Conservation (phyloP, 2,113 vertebrate species). For the Taxidea taxus region DNA sequence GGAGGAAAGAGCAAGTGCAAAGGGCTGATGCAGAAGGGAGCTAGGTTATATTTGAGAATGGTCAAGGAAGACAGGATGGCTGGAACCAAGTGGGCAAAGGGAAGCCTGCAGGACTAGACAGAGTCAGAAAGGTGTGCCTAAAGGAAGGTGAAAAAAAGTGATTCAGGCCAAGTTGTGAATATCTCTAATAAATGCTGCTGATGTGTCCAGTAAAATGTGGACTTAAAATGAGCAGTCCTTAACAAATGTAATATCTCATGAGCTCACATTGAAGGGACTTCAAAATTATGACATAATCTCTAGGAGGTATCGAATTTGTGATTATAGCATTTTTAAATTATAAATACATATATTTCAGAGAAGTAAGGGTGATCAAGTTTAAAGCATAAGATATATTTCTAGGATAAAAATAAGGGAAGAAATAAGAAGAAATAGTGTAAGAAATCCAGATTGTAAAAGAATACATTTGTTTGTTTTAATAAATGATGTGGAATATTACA, state of each 20-base stretch:
- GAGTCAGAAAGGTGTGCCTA: not conserved
- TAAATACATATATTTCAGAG: not conserved
- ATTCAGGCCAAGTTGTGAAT: not conserved
- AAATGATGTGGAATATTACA: not conserved
- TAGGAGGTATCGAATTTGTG: not conserved
- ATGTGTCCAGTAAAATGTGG: not conserved
- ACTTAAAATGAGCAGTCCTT: not conserved
- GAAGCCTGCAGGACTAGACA: not conserved
- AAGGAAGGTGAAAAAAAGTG: not conserved
- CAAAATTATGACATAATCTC: not conserved
- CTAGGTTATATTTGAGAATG: not conserved
- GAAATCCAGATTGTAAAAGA: not conserved
- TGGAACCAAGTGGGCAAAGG: not conserved
- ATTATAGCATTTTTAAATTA: not conserved
- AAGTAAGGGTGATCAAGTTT: not conserved
- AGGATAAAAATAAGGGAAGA: not conserved
- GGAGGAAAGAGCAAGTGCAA: not conserved
- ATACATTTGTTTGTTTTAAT: not conserved
- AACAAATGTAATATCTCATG: not conserved
- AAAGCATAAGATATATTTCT: not conserved
- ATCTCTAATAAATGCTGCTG: not conserved
- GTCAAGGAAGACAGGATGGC: not conserved
- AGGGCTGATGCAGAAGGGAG: not conserved
- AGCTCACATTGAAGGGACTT: not conserved
- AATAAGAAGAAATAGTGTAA: not conserved